A percentile compares a stretch with the other conserved stretches of the same genome.
Evolutionary conservation across 2,888 invertebrate species (phyloP).

Genomic region (Falcaria lacertinaria): DNA sequence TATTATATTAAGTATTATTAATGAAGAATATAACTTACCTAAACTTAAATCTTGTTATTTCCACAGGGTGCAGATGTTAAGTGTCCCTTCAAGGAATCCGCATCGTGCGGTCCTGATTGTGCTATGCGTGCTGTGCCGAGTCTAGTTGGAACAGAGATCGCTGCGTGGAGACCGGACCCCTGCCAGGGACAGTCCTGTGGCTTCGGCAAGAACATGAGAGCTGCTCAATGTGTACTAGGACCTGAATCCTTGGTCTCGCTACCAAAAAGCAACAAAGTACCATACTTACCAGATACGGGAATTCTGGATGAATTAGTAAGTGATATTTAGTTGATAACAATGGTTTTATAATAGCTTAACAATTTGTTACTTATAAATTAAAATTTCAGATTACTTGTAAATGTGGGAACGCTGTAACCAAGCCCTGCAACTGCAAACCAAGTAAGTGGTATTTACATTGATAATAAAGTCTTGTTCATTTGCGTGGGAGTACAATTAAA

Average conservation of each 20-base stretch:
- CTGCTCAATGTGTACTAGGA: conserved; percentile 57
- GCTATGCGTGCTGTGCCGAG: conserved; percentile 27
- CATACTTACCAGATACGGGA: conserved; percentile 15
- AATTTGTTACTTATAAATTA: background rate
- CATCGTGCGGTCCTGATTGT: conserved; percentile 43
- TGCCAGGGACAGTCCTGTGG: conserved; percentile 40
- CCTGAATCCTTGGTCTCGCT: conserved; percentile 32
- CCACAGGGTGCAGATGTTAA: conserved; percentile 28
- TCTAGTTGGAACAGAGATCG: conserved; percentile 26
- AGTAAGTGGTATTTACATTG: conserved; percentile 35
- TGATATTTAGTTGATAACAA: background rate
- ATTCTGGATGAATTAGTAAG: conserved; percentile 23
- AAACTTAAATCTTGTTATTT: too few relatives aligned
- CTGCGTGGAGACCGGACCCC: conserved; percentile 33
- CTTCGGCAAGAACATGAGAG: conserved; percentile 51
- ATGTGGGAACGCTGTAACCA: conserved; percentile 20
- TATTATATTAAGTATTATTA: background rate
- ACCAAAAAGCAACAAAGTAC: conserved; percentile 9
- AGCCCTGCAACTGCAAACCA: conserved; percentile 29
- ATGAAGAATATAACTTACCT: too few relatives aligned
- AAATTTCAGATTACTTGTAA: conserved; percentile 31
- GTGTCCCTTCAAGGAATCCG: conserved; percentile 38
- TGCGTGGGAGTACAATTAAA: conserved; percentile 54
- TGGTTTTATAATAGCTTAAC: too few relatives aligned
- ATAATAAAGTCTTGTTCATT: conserved; percentile 9